A percentile compares a stretch with the other conserved stretches of the same genome.
phyloP scores from a whole-genome alignment of 2,888 invertebrate species.

The Dryadula phaetusa region DNA sequence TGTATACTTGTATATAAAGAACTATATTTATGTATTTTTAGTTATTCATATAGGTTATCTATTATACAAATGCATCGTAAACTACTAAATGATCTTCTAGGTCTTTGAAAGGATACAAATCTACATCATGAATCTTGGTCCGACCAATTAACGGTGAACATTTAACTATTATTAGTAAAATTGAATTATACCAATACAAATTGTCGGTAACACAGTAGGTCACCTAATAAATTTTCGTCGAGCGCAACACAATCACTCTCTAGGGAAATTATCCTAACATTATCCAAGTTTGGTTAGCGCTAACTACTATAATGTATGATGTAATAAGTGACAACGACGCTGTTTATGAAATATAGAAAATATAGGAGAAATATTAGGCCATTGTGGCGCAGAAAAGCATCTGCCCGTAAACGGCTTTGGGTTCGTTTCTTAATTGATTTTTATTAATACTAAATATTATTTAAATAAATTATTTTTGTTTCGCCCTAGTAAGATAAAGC shows the following conservation, averaged over 20 bases:
- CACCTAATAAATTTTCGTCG: slow-evolving; percentile 22
- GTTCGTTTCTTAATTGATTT: no score
- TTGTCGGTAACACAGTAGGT: slow-evolving; percentile 21
- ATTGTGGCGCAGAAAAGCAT: no score
- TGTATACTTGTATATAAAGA: no score
- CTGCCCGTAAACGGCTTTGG: no score
- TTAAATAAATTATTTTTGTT: no score
- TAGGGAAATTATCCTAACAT: slow-evolving; percentile 28
- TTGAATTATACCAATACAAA: slow-evolving; percentile 29
- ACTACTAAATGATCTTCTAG: no score
- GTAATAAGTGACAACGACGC: slow-evolving; percentile 2
- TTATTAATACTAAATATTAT: no score
- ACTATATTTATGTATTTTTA: no score
- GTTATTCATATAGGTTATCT: no score
- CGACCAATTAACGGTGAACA: not conserved
- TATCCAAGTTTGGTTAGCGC: slow-evolving; percentile 26
- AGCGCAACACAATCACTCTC: slow-evolving; percentile 23
- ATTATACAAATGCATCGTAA: no score
- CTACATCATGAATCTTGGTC: not conserved
- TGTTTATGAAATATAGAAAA: not conserved
- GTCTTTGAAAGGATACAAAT: not conserved
- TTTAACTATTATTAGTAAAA: slow-evolving; percentile 8
- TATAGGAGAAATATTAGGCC: not conserved
- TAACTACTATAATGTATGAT: slow-evolving; percentile 22
- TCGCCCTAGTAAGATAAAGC: no score